Evolutionary conservation across 2,888 invertebrate species (phyloP).

Genomic region (Apamea crenata): DNA sequence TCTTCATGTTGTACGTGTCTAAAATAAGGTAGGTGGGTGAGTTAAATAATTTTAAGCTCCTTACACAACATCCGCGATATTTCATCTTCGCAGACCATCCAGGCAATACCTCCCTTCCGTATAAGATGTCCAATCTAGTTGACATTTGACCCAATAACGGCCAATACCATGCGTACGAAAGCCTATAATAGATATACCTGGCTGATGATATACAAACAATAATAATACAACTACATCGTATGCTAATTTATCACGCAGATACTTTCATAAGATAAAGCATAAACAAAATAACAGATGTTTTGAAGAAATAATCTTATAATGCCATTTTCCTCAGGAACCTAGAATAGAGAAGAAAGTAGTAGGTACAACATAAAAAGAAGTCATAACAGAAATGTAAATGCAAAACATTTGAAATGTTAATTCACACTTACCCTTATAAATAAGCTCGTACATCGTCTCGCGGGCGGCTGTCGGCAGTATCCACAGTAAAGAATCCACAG

Average conservation of each 20-base stretch:
- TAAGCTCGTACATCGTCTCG: conserved; percentile 68
- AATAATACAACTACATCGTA: not conserved
- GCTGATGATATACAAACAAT: not conserved
- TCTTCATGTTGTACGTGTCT: not conserved
- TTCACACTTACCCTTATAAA: conserved; percentile 72
- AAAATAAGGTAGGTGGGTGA: not conserved
- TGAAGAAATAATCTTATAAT: conserved; percentile 3
- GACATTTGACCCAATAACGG: not conserved
- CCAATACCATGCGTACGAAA: not conserved
- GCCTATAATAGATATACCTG: not conserved
- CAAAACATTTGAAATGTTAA: conserved; percentile 34
- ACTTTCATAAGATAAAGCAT: not conserved
- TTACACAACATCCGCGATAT: not conserved
- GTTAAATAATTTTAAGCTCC: conserved; percentile 10
- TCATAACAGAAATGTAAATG: conserved; percentile 42
- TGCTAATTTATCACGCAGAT: conserved; percentile 6
- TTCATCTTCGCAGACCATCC: not conserved
- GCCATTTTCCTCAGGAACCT: not conserved
- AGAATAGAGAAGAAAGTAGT: conserved; percentile 3
- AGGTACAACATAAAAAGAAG: conserved; percentile 8
- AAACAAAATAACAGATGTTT: conserved; percentile 28
- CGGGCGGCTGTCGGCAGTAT: conserved; percentile 61
- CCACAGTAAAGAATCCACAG: conserved; percentile 80
- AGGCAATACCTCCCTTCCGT: not conserved
- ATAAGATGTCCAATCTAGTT: not conserved